phyloP scores from a whole-genome alignment of 2,888 invertebrate species.

The Escarpia spicata region DNA sequence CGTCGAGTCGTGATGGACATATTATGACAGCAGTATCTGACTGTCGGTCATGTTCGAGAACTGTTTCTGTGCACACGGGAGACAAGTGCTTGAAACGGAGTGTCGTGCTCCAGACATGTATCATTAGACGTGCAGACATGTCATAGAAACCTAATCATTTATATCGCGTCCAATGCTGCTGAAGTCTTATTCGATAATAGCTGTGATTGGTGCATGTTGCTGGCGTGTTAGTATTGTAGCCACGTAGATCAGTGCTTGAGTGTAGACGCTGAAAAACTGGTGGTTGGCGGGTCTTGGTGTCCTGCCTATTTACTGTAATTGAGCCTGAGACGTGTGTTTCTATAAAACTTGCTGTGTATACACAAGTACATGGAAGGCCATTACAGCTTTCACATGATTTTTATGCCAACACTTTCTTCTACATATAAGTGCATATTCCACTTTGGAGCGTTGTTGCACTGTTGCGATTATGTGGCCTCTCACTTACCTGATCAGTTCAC shows the following conservation, averaged over 20 bases:
- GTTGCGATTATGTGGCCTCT: too few species aligned
- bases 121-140: not conserved
- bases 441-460: too few species aligned
- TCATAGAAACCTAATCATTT: not conserved
- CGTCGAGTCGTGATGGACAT: not conserved
- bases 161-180: not conserved
- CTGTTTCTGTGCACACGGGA: not conserved
- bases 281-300: not conserved
- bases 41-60: not conserved
- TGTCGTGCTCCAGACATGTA: not conserved
- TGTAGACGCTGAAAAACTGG: not conserved
- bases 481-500: too few species aligned
- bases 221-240: not conserved
- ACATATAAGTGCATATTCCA: too few species aligned
- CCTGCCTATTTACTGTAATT: not conserved
- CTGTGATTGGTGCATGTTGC: not conserved
- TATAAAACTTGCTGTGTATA: not conserved
- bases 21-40: not conserved
- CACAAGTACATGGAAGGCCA: not conserved
- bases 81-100: not conserved
- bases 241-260: not conserved
- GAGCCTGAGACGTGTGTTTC: not conserved
- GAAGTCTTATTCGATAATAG: not conserved
- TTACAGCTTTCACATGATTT: not conserved
- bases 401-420: too few species aligned